Conservation (phyloP, 2,113 vertebrate genomes). For the Capra hircus region DNA sequence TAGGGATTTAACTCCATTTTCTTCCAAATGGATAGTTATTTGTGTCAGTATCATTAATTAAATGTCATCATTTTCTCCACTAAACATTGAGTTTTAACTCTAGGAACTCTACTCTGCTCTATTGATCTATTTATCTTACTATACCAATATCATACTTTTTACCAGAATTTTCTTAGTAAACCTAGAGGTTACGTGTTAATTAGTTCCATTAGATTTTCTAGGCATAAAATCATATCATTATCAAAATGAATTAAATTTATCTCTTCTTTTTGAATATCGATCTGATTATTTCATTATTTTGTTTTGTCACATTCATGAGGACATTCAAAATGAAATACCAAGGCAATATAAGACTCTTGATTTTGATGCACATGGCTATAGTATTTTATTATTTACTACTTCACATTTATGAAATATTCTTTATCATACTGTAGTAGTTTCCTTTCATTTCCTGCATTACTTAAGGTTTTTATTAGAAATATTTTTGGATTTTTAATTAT, state of each 20-base stretch:
- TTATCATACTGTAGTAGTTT: neutral
- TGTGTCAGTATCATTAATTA: constrained; percentile 6
- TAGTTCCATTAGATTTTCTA: neutral
- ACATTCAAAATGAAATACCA: neutral
- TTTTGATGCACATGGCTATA: neutral
- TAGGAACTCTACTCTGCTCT: neutral
- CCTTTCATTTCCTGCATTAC: neutral
- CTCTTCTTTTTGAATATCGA: neutral
- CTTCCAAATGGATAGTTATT: neutral
- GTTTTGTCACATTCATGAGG: neutral
- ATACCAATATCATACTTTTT: neutral
- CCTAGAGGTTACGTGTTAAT: neutral
- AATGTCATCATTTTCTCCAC: neutral
- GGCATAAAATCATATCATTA: neutral
- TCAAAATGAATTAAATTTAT: neutral
- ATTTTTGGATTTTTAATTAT: neutral
- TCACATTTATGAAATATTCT: neutral
- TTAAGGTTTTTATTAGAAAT: neutral
- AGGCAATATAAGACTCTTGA: neutral
- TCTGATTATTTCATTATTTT: neutral
- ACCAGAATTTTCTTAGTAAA: neutral
- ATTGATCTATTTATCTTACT: neutral
- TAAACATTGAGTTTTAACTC: neutral
- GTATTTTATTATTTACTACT: neutral
- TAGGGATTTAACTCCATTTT: neutral